Percentiles rank a stretch among this genome's conserved stretches.
These are phyloP conservation scores for Emydocephalus ijimae DNA, from an alignment of 2,113 vertebrate genomes.

Conservation along the genomic window DNA sequence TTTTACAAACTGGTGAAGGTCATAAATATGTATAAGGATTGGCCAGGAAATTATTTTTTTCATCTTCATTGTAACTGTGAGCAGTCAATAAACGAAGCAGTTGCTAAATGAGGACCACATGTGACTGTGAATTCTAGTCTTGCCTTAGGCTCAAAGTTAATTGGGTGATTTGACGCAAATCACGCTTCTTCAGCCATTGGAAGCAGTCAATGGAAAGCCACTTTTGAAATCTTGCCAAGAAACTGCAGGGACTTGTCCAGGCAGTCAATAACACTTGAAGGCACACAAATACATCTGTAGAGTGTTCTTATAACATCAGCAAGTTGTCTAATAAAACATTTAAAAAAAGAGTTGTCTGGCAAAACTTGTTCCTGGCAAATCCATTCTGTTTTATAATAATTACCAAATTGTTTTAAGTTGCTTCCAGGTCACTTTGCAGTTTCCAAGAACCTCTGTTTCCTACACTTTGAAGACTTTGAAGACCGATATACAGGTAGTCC, in stretches of 20 bases:
- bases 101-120: background rate
- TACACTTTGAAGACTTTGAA: background rate
- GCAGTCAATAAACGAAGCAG: background rate
- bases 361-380: background rate
- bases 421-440: background rate
- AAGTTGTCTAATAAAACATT: background rate
- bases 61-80: background rate
- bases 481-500: background rate
- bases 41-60: background rate
- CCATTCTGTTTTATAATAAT: background rate
- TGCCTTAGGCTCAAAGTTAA: background rate
- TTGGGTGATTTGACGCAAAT: background rate
- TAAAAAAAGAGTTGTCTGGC: background rate
- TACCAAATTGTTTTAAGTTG: background rate
- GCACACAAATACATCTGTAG: background rate
- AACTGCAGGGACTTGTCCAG: background rate
- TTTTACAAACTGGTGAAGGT: background rate
- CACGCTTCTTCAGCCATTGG: background rate
- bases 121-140: background rate
- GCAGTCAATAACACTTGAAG: background rate
- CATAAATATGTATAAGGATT: background rate
- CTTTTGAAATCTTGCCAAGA: background rate
- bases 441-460: background rate
- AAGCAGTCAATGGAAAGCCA: background rate
- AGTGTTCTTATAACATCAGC: background rate